Base-by-base conservation (phyloP, 2,888 invertebrate species). In the Apodemia zela region DNA sequence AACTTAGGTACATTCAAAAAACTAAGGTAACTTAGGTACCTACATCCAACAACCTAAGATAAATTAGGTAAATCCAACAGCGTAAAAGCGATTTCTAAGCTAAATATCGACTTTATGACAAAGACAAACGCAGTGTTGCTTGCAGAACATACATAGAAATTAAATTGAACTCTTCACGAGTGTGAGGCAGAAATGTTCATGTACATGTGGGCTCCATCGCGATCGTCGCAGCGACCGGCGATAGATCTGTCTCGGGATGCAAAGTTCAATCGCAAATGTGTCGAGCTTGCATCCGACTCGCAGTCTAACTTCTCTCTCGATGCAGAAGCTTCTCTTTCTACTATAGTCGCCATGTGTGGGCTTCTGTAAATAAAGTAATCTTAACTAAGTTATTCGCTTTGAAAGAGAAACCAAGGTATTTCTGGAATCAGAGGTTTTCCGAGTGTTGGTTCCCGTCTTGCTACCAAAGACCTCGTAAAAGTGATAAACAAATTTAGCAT, bases 111-210 rank as follows among this genome's bases (percentile, higher is more conserved):
- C n/a, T 42, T 15, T n/a, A 13, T 13, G 6, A n/a, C 42, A 42
- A 15, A 42, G n/a, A 42, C 15, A 42, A 42, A 42, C 6, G 15
- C 15, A 42, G 6, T 6, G 15, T 42, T 42, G 15, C 42, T 6
- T 42, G 42, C 6, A 42, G 25, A 42, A 42, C 15, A 42, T 42
- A 42, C 42, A 42, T 6, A n/a, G 13, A 13, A 38, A 15, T 10
- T 15, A 42, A 42, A 42, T 42, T 15, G 8, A 8, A 42, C 5
- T 57, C 29, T 61, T 73, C 80, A 88, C 47, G 85, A 83, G 67
- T 89, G 88, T 11, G 91, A 83, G 54, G 92, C 85, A 17, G 92
- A 89, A 75, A 92, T 88, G 70, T 92, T 92, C 85, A 92, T 92
- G 65, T 92, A 92, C 83, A 91, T 80, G 71, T 91, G 92, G 0